Evolutionary conservation across 1,140 invertebrate genomes (phyloP).

Genomic region (Metopolophium dirhodum): DNA sequence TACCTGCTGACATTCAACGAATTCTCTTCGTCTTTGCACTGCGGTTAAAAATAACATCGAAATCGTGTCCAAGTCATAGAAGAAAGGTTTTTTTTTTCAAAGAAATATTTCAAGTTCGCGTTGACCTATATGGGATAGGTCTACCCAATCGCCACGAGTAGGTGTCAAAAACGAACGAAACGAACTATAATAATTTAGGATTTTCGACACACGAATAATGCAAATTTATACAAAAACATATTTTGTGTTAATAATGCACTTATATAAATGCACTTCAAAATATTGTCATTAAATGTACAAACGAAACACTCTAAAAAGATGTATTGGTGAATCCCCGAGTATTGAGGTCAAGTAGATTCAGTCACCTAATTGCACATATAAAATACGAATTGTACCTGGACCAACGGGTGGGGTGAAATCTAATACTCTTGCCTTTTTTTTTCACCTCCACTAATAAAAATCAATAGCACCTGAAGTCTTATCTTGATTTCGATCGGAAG

Average conservation of each 20-base stretch:
- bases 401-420: neutral
- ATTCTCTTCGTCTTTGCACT: constrained; percentile 29
- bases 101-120: constrained; percentile 38
- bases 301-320: neutral
- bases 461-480: constrained; percentile 18
- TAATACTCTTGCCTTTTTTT: constrained; percentile 29
- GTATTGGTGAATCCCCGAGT: neutral
- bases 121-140: neutral
- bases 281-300: neutral
- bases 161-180: neutral
- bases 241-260: constrained; percentile 6
- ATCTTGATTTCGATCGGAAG: neutral
- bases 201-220: neutral
- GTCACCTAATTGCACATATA: neutral
- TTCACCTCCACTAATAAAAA: neutral
- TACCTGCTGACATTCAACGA: constrained; percentile 37
- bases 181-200: neutral
- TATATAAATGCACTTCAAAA: neutral
- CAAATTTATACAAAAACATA: no score
- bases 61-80: constrained; percentile 24
- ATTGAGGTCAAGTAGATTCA: constrained; percentile 22
- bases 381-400: neutral
- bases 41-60: constrained; percentile 32
- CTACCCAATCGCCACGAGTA: neutral
- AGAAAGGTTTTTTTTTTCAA: neutral